These are phyloP conservation scores for Dolomedes plantarius DNA, from an alignment of 2,888 invertebrate species.

Conservation along the genomic window DNA sequence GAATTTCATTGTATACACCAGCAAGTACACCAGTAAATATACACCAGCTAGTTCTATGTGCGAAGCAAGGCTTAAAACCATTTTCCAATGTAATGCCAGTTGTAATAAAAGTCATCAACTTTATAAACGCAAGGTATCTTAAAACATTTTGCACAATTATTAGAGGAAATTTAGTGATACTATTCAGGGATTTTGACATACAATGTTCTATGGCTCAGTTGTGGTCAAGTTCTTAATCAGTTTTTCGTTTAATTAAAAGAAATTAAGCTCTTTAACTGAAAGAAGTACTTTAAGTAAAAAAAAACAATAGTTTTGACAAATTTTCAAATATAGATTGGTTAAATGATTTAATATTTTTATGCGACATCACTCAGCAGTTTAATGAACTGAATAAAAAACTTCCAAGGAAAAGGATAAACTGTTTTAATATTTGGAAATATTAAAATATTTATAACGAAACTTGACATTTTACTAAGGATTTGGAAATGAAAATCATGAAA, in stretches of 20 bases:
- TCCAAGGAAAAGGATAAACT: too few relatives aligned
- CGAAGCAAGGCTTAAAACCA: background rate
- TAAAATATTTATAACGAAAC: background rate
- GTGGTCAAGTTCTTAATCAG: too few relatives aligned
- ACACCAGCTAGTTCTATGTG: conserved; percentile 33
- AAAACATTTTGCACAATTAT: too few relatives aligned
- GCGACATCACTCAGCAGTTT: background rate
- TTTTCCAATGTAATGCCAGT: conserved; percentile 23
- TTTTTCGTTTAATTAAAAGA: background rate
- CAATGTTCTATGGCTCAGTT: too few relatives aligned
- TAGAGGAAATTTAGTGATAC: too few relatives aligned
- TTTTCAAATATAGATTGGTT: conserved; percentile 15
- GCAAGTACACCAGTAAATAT: too few relatives aligned
- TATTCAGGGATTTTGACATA: too few relatives aligned
- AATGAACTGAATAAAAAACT: background rate
- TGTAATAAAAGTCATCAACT: conserved; percentile 14
- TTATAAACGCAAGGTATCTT: too few relatives aligned
- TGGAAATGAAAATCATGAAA: conserved; percentile 26
- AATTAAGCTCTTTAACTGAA: background rate
- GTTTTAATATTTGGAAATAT: background rate
- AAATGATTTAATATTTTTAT: conserved; percentile 13
- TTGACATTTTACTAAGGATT: background rate
- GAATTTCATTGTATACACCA: conserved; percentile 19
- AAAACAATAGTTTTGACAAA: background rate
- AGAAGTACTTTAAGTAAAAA: too few relatives aligned